Conservation (phyloP, 2,888 invertebrate genomes). For the Sminthurinus aureus region DNA sequence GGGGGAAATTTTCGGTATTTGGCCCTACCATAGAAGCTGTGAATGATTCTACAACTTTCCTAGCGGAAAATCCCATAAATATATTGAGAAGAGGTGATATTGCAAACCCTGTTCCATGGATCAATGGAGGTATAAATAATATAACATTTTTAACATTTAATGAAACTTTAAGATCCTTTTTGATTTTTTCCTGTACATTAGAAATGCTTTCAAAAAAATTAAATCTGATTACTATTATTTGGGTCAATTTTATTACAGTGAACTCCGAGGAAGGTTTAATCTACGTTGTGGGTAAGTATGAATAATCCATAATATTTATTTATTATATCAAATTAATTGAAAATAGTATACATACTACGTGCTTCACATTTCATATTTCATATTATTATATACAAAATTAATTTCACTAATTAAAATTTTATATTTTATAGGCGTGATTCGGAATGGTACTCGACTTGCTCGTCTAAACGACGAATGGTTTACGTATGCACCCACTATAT, state of each 20-base stretch:
- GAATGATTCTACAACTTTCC: slow-evolving; percentile 43
- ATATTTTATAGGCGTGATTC: slow-evolving; percentile 30
- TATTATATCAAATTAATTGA: too few species aligned
- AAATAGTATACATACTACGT: too few species aligned
- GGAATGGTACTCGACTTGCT: slow-evolving; percentile 31
- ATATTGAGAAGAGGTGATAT: slow-evolving; percentile 33
- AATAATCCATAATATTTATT: too few species aligned
- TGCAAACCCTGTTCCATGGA: slow-evolving; percentile 41
- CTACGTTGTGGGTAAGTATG: slow-evolving; percentile 48
- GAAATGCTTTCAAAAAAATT: too few species aligned
- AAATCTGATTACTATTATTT: too few species aligned
- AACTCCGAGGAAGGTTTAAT: slow-evolving; percentile 54
- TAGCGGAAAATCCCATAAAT: slow-evolving; percentile 39
- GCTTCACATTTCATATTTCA: too few species aligned
- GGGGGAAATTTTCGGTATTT: slow-evolving; percentile 40
- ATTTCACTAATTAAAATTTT: not conserved
- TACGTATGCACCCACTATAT: slow-evolving; percentile 44
- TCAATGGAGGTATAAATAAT: slow-evolving; percentile 40
- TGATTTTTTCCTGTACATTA: too few species aligned
- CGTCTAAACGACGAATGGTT: slow-evolving; percentile 47
- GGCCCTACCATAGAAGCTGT: slow-evolving; percentile 43
- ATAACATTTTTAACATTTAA: too few species aligned
- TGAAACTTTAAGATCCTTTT: too few species aligned
- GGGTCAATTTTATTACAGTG: too few species aligned
- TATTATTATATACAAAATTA: not conserved